A percentile compares a stretch with the other conserved stretches of the same genome.
Evolutionary conservation across 2,113 vertebrate genomes (phyloP).

Genomic region (Clupea harengus): DNA sequence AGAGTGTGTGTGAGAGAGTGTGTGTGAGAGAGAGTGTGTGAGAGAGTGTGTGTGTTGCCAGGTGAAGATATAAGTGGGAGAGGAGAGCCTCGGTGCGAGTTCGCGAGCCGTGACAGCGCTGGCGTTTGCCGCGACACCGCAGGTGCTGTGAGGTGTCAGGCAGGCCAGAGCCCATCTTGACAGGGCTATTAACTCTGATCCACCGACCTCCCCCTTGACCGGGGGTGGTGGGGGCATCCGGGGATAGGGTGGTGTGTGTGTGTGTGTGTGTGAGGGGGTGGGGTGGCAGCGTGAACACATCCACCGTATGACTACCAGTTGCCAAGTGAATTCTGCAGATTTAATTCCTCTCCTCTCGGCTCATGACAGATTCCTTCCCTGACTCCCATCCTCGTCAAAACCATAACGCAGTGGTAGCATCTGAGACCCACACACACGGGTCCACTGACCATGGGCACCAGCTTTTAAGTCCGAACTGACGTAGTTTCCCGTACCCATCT

Average conservation of each 20-base stretch:
- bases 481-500: no score
- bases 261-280: not conserved
- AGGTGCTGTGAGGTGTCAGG: slow-evolving; percentile 38
- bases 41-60: not conserved
- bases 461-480: no score
- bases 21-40: not conserved
- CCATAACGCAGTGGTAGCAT: no score
- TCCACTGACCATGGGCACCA: no score
- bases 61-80: not conserved
- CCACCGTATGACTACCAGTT: not conserved
- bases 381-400: slow-evolving; percentile 3
- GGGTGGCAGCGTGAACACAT: not conserved
- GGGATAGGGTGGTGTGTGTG: not conserved
- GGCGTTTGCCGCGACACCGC: slow-evolving; percentile 4
- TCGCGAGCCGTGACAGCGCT: slow-evolving; percentile 37
- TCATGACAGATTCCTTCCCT: slow-evolving; percentile 47
- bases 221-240: not conserved
- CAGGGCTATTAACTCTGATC: slow-evolving; percentile 61
- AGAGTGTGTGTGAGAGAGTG: not conserved
- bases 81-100: slow-evolving; percentile 16
- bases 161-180: slow-evolving; percentile 45
- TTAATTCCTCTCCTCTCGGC: slow-evolving; percentile 28
- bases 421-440: no score
- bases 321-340: not conserved
- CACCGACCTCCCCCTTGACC: slow-evolving; percentile 25